These are phyloP conservation scores for Oryzias celebensis DNA, from an alignment of 2,113 vertebrate species.

Conservation along the genomic window DNA sequence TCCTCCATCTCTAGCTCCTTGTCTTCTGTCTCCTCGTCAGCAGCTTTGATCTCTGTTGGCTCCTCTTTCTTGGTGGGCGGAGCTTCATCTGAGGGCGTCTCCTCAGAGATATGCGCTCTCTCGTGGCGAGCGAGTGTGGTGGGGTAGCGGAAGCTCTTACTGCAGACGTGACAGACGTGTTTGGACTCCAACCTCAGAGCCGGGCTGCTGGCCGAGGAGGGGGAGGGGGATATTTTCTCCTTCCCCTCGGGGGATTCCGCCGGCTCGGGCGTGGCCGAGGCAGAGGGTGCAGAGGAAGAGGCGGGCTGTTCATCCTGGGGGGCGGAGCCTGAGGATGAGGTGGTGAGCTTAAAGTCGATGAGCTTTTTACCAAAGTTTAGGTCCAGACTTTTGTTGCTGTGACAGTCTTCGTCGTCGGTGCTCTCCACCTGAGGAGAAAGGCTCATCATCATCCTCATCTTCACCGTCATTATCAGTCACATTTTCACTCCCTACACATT, in stretches of 20 bases:
- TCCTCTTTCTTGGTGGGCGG: slow-evolving; percentile 10
- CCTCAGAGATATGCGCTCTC: slow-evolving; percentile 84
- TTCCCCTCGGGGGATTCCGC: slow-evolving; percentile 30
- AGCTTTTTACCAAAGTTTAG: slow-evolving; percentile 93
- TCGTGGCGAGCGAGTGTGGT: slow-evolving; percentile 90
- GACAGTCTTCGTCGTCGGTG: slow-evolving; percentile 78
- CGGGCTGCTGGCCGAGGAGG: slow-evolving; percentile 17
- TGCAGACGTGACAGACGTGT: slow-evolving; percentile 85
- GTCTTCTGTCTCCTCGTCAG: slow-evolving; percentile 39
- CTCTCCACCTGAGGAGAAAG: slow-evolving; percentile 52
- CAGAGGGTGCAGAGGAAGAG: slow-evolving; percentile 19
- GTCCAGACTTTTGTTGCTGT: slow-evolving; percentile 96
- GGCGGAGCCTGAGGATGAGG: slow-evolving; percentile 50
- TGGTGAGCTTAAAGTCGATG: slow-evolving; percentile 90
- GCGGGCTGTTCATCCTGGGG: slow-evolving; percentile 31
- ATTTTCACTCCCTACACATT: neutral
- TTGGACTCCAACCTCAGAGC: slow-evolving; percentile 77
- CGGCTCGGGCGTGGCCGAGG: slow-evolving; percentile 4
- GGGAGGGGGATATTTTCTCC: neutral
- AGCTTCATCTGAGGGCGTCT: slow-evolving; percentile 26
- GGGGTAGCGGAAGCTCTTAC: slow-evolving; percentile 92
- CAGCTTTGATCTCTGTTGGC: slow-evolving; percentile 53
- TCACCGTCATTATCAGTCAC: neutral
- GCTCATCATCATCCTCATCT: too few species aligned
- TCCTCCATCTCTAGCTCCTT: slow-evolving; percentile 25